A percentile compares a stretch with the other conserved stretches of the same genome.
These are phyloP conservation scores for Damaliscus lunatus DNA, from an alignment of 2,113 vertebrate species.

Conservation along the genomic window DNA sequence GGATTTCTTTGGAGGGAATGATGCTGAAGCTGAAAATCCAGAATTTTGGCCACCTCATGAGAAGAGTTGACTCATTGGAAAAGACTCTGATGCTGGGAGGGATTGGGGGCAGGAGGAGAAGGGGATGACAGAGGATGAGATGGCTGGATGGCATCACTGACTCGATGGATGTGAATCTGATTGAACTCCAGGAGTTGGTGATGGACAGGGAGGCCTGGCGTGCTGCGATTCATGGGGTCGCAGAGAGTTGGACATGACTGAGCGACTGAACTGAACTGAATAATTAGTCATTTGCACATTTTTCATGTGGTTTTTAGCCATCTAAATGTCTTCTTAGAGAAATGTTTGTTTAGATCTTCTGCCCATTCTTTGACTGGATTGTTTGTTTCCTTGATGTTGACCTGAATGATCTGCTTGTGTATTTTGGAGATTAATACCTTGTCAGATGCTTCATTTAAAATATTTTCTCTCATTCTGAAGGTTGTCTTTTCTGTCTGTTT, in stretches of 20 bases:
- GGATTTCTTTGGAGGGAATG: no score
- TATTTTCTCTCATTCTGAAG: not conserved
- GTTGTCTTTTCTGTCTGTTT: not conserved
- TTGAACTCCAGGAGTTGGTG: no score
- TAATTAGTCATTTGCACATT: not conserved
- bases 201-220: no score
- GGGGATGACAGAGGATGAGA: no score
- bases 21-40: no score
- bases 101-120: no score
- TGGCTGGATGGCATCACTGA: no score
- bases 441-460: not conserved
- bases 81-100: no score
- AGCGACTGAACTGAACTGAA: not conserved
- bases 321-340: not conserved
- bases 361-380: not conserved
- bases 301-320: not conserved
- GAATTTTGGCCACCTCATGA: no score
- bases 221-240: no score
- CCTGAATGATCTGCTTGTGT: not conserved
- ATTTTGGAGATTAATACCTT: not conserved
- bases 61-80: no score
- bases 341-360: not conserved
- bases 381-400: not conserved
- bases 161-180: rapidly evolving
- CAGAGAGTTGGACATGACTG: no score